Percentiles rank a stretch among this genome's conserved stretches.
phyloP scores from a whole-genome alignment of 2,797 vertebrate genomes.

The Aselliscus stoliczkanus region DNA sequence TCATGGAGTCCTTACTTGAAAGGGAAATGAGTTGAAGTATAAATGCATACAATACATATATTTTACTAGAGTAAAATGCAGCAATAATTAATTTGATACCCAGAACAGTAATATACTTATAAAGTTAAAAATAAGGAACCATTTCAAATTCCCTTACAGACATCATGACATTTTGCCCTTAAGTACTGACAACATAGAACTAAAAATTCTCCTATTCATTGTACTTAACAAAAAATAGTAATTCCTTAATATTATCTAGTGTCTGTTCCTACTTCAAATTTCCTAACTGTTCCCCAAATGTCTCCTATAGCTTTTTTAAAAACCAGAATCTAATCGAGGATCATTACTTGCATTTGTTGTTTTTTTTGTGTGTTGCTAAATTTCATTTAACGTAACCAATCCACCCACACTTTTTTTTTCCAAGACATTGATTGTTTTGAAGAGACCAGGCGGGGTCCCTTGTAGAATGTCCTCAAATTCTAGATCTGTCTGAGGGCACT shows the following conservation, averaged over 20 bases:
- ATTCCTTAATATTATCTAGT: background rate
- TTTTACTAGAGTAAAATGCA: background rate
- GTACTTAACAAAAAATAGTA: background rate
- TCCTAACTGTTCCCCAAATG: background rate
- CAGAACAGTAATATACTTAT: background rate
- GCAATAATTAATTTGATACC: background rate
- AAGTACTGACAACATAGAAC: background rate
- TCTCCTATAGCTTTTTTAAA: background rate
- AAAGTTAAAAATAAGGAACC: background rate
- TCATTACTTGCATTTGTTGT: background rate
- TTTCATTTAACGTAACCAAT: background rate
- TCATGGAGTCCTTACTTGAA: background rate
- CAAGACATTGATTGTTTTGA: background rate
- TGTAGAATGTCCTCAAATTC: background rate
- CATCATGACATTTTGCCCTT: background rate
- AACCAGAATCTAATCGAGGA: background rate
- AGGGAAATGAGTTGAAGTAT: background rate
- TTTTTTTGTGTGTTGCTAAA: background rate
- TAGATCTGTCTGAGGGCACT: background rate
- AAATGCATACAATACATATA: background rate
- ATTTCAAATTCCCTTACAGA: background rate
- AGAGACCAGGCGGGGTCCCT: background rate
- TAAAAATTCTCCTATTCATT: background rate
- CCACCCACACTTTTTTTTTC: background rate
- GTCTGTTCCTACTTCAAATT: background rate